Evolutionary conservation across 2,888 invertebrate species (phyloP).

Genomic region (Caenorhabditis sp.): DNA sequence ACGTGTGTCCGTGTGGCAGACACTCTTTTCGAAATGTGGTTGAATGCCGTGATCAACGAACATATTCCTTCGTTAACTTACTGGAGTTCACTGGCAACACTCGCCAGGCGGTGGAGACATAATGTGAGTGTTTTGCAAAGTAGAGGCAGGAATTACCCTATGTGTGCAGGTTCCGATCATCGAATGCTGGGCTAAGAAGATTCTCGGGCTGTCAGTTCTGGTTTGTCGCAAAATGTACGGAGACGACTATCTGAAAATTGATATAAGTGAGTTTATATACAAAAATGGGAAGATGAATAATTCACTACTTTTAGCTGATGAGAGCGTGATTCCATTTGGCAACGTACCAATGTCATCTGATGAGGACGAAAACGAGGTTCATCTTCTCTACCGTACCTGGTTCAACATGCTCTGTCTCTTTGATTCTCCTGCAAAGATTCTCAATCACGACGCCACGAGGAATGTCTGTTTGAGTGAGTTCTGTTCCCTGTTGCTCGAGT

Average conservation of each 20-base stretch:
- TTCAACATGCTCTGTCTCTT: constrained; percentile 65
- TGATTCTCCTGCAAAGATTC: constrained; percentile 61
- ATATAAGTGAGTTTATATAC: constrained; percentile 54
- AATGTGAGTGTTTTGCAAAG: constrained; percentile 63
- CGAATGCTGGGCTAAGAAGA: constrained; percentile 75
- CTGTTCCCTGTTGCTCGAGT: not conserved
- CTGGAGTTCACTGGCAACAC: constrained; percentile 73
- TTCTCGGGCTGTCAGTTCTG: constrained; percentile 71
- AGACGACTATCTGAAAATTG: constrained; percentile 66
- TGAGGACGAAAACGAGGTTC: constrained; percentile 59
- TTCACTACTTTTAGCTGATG: constrained; percentile 53
- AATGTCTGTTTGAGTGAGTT: constrained; percentile 61
- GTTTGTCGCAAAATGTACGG: constrained; percentile 73
- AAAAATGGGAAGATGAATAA: not conserved
- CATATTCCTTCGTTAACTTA: constrained; percentile 75
- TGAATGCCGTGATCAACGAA: constrained; percentile 72
- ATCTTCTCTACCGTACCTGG: constrained; percentile 64
- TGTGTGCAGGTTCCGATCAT: constrained; percentile 72
- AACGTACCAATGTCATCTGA: constrained; percentile 38
- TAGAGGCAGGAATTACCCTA: not conserved
- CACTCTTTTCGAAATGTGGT: constrained; percentile 74
- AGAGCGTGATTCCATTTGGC: constrained; percentile 54
- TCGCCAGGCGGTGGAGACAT: constrained; percentile 72
- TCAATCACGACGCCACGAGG: constrained; percentile 59
- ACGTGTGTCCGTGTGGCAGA: constrained; percentile 73